Evolutionary conservation across 2,797 vertebrate species (phyloP).

Genomic region (Varecia variegata): DNA sequence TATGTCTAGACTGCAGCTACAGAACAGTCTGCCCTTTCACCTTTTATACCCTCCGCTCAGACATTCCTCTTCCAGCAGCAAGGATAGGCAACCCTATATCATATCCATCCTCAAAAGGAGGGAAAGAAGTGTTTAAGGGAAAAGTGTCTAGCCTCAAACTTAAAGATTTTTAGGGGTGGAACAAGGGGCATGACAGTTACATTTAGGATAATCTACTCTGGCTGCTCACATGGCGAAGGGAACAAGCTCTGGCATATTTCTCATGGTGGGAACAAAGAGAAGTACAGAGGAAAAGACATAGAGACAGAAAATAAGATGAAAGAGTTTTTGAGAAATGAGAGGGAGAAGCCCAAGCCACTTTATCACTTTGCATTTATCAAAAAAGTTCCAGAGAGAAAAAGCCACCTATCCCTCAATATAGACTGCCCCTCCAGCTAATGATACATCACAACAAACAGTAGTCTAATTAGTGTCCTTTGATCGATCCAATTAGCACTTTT

Average conservation of each 20-base stretch:
- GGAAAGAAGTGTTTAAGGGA: background rate
- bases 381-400: background rate
- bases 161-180: background rate
- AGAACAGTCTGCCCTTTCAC: background rate
- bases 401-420: background rate
- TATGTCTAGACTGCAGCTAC: background rate
- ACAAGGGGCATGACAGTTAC: background rate
- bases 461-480: constrained; percentile 72
- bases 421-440: constrained; percentile 21
- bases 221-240: background rate
- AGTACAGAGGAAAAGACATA: background rate
- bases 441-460: constrained; percentile 18
- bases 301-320: constrained; percentile 36
- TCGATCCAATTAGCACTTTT: constrained; percentile 69
- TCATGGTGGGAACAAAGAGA: background rate
- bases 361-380: constrained; percentile 42
- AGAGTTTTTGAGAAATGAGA: constrained; percentile 36
- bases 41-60: background rate
- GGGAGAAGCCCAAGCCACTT: background rate
- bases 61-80: background rate
- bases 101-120: background rate
- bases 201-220: background rate
- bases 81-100: fast-evolving
- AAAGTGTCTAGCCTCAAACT: background rate
- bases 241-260: background rate